A percentile compares a stretch with the other conserved stretches of the same genome.
These are phyloP conservation scores for Colletes gigas DNA, from an alignment of 1,140 invertebrate species.

Conservation along the genomic window DNA sequence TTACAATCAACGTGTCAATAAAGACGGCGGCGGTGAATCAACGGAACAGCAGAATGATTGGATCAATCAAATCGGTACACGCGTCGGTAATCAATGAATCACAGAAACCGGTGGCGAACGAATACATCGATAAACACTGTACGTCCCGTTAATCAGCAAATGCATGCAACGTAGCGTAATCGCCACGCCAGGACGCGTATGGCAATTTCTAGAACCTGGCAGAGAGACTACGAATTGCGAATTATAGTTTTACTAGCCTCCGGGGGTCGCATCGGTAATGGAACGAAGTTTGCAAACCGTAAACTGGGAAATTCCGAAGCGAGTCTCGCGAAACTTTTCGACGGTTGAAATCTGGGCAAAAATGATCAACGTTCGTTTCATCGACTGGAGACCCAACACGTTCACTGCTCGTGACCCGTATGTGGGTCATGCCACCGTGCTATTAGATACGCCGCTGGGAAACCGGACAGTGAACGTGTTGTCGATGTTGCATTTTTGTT, in stretches of 20 bases:
- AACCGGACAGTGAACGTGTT: no score
- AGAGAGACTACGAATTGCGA: neutral
- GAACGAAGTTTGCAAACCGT: no score
- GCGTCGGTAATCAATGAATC: constrained; percentile 8
- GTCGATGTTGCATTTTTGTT: no score
- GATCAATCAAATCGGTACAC: neutral
- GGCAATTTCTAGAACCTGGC: neutral
- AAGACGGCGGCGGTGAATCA: neutral
- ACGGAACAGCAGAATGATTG: neutral
- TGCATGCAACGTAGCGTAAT: no score
- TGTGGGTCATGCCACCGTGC: no score
- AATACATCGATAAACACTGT: neutral
- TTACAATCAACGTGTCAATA: neutral
- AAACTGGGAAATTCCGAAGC: no score
- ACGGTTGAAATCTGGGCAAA: no score
- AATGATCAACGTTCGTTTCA: no score
- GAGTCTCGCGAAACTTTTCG: neutral
- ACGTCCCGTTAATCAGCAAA: neutral
- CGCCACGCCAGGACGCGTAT: neutral
- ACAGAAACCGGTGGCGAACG: neutral
- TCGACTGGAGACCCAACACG: no score
- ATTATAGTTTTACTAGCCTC: neutral
- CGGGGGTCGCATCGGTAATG: no score
- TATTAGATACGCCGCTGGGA: no score
- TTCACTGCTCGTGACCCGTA: no score